These are phyloP conservation scores for Phlogophora meticulosa DNA, from an alignment of 2,888 invertebrate species.

Conservation along the genomic window DNA sequence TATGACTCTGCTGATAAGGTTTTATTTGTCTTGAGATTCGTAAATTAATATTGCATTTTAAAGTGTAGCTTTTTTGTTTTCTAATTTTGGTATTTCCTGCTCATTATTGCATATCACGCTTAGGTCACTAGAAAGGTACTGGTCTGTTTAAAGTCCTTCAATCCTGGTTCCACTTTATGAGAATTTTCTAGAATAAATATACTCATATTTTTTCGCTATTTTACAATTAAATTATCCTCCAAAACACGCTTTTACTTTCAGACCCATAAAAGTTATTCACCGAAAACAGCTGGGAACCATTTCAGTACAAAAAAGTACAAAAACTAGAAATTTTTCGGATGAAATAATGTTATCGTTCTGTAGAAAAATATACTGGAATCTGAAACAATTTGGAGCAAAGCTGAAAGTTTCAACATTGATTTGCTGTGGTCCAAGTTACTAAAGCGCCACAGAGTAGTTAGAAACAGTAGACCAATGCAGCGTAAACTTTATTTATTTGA, in stretches of 20 bases:
- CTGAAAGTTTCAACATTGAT: constrained; percentile 52
- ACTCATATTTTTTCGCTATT: constrained; percentile 5
- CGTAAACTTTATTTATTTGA: not conserved
- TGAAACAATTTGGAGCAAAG: constrained; percentile 46
- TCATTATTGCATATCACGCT: not conserved
- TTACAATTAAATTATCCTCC: constrained; percentile 6
- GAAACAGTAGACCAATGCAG: constrained; percentile 5
- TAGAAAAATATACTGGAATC: constrained; percentile 40
- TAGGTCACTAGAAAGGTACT: not conserved
- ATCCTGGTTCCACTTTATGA: not conserved
- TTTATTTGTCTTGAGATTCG: not conserved
- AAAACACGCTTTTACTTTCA: constrained; percentile 38
- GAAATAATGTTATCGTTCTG: constrained; percentile 30
- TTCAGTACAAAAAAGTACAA: constrained; percentile 15
- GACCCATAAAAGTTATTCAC: constrained; percentile 18
- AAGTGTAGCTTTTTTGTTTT: no score
- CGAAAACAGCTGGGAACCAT: constrained; percentile 31
- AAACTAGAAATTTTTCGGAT: constrained; percentile 18
- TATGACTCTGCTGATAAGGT: not conserved
- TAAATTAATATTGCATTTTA: not conserved
- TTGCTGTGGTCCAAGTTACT: constrained; percentile 35
- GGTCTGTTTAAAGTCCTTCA: not conserved
- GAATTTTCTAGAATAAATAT: not conserved
- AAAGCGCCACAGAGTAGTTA: constrained; percentile 8
- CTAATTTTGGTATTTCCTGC: no score